Evolutionary conservation across 2,797 vertebrate genomes (phyloP), one percentile per base, ranked within the genome.

Genomic region (Pteropus rufus): DNA sequence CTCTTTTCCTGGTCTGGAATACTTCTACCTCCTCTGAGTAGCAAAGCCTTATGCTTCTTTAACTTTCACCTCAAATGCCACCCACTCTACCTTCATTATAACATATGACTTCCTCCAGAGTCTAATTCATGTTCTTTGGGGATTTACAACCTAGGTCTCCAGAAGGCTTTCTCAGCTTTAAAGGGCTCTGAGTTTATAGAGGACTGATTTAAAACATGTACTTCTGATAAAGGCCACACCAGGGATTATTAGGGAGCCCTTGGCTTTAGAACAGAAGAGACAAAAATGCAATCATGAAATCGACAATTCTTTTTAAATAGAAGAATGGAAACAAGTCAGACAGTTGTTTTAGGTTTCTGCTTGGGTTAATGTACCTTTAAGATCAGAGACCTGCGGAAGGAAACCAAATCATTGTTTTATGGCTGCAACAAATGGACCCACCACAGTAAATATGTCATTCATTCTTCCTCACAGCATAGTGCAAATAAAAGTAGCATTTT

Each of bases 341-440:
- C 19, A 52, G 69, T 73, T 69, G 34, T 85, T 79, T 60, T 76
- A 97, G 96, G 97, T 29, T 19, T 95, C 83, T 23, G 56, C 72
- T 92, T 29, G 26, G 54, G 64, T 97, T 94, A 97, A 95, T 0
- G 26, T 10, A 24, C 56, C 85, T 97, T 96, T 77, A 97, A 96
- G 90, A 86, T 67, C 67, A 80, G 91, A 86, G 77, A 86, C 41
- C 91, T 89, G 94, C 64, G 18, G 29, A 52, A 83, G 70, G 67
- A 97, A 98, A 96, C 29, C 31, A 23, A 95, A 97, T 80, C 67
- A 72, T 77, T 58, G 39, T 93, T 97, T 98, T 98, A 97, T 18
- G 93, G 91, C 93, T 79, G 31, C 86, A 97, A 95, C 69, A 95
- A 97, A 97, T 49, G 52, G 73, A 83, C 69, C 67, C 49, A 60